phyloP scores from a whole-genome alignment of 1,140 invertebrate genomes.

The Ceratitis capitata region DNA sequence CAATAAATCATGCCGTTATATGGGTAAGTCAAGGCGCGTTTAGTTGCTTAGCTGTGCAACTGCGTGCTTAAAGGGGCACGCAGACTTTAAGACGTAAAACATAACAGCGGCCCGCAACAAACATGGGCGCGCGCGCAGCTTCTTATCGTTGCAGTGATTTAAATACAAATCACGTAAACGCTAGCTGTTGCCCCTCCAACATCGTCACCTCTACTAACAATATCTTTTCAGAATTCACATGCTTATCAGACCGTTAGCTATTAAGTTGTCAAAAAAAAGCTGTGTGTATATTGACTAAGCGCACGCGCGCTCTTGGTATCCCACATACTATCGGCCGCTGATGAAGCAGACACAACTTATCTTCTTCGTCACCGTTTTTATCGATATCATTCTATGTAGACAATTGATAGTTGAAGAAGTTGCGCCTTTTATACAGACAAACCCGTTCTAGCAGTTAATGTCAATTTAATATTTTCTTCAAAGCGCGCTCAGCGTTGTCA shows the following conservation, averaged over 20 bases:
- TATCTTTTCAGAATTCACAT: background rate
- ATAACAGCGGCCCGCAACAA: background rate
- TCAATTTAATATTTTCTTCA: too few relatives aligned
- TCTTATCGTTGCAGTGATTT: background rate
- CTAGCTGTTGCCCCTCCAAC: background rate
- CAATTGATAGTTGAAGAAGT: too few relatives aligned
- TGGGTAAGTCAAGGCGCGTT: background rate
- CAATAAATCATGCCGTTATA: slow-evolving; percentile 32
- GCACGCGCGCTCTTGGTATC: too few relatives aligned
- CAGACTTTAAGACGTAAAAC: background rate
- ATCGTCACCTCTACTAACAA: background rate
- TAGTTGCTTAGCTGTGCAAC: background rate
- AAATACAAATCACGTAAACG: slow-evolving; percentile 32
- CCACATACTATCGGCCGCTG: too few relatives aligned
- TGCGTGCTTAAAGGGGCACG: background rate
- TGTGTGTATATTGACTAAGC: too few relatives aligned
- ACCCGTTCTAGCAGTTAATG: too few relatives aligned
- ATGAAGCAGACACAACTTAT: too few relatives aligned
- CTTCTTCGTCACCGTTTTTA: too few relatives aligned
- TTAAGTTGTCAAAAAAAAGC: background rate
- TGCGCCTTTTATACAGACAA: too few relatives aligned
- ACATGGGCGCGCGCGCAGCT: background rate
- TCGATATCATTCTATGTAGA: too few relatives aligned
- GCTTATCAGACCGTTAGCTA: background rate
- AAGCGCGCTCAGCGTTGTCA: too few relatives aligned